Evolutionary conservation across 1,140 invertebrate species (phyloP), one percentile per base, ranked within the genome.

Genomic region (Musca vetustissima): DNA sequence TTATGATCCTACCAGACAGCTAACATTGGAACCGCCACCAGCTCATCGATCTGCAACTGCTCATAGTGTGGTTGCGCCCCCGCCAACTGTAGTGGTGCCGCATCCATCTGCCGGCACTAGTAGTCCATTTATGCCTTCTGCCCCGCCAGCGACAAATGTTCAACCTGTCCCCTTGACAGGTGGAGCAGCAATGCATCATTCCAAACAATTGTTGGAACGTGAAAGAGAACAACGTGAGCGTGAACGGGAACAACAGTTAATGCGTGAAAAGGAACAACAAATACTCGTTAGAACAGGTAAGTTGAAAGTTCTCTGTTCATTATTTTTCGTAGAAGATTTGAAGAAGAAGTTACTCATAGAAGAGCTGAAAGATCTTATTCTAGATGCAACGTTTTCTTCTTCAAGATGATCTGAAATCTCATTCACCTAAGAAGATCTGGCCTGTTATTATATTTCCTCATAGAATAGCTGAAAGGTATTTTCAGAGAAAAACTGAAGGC

Each of bases 1-100:
- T 70, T 88, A 88, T 70, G 85, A 84, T 53, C 65, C 70, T 66
- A 28, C 71, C 69, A 53, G 71, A 52, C 55, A 75, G 43, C 73
- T 81, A 6, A 72, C 76, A 43, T 69, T 84, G 2, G 85, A 89
- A 71, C 89, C 89, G 28, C 88, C 89, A 48, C 89, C 89, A 1
- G 89, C 89, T 0, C 89, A 90, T 78, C 76, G 85, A n/a, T 77
- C 84, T 0, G 69, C 84, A 1, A 82, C 84, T 4, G 72, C 84
- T 1, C 84, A 84, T 2, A 84, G 82, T 64, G 85, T 85, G 64
- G 78, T 81, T 43, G 78, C 82, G 15, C 75, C 83, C 36, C 75
- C 82, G 1, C 73, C 70, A 28, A 81, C 73, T 43, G 80, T 74
- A 67, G 77, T 74, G 66, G 75, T 70, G 47, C 66, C 69, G 8